Base-by-base conservation (phyloP, 2,113 vertebrate genomes). In the Scomber japonicus region DNA sequence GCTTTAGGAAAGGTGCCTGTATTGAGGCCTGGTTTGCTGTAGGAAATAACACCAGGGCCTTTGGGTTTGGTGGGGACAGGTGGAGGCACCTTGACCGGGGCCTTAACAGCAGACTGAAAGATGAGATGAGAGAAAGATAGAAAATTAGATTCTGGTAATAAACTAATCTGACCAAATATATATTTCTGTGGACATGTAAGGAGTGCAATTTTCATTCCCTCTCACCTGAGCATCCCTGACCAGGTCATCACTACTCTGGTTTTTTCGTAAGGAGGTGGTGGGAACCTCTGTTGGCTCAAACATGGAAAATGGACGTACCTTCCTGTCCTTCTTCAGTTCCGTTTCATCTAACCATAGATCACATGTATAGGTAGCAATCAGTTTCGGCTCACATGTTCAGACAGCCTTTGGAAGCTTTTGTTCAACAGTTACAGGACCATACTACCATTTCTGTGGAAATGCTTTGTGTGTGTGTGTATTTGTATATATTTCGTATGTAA, bases 171-270 rank as follows among this genome's bases (percentile, higher is more conserved):
- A 7, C 4, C 1, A 5, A 12, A 9, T 6, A 24, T 19, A 40
- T 62, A 16, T n/a, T 9, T 10, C 10, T 49, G 0, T 60, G 0
- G 27, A 46, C 1, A 54, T 19, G 4, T 12, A 27, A 63, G 16
- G 0, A 15, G n/a, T 63, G 3, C 21, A 2, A 45, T 64, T 72
- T 63, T 35, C 0, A 0, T 51, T 73, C 5, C 4, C 11, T 55
- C 65, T 71, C 87, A 99, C 98, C 97, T 97, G 97, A 17, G 95
- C 94, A 17, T 99, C 98, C 56, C 96, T 88, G 62, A 97, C 89
- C 35, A 99, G 96, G 81, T 99, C 97, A 75, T 99, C 98, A 0
- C 97, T 99, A 94, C 98, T 99, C 95, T 99, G 98, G 91, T 99
- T 99, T 64, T 98, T 99, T 55, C 97, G 94, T 64, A 99, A 93